A percentile compares a stretch with the other conserved stretches of the same genome.
Evolutionary conservation across 2,113 vertebrate species (phyloP).

Genomic region (Microtus montanus): DNA sequence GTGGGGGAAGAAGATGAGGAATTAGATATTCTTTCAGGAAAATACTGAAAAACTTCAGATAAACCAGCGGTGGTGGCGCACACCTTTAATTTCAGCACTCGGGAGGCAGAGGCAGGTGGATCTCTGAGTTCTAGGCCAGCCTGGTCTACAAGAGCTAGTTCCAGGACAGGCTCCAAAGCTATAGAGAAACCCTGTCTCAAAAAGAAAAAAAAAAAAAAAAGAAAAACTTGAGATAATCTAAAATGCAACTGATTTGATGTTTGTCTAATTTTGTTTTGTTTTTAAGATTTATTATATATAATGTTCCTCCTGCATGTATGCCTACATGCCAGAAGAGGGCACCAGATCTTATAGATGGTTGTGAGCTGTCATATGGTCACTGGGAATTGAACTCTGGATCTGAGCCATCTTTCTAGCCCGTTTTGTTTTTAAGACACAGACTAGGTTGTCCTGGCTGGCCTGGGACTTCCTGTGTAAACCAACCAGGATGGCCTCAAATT

Average conservation of each 20-base stretch:
- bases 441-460: background rate
- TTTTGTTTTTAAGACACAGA: background rate
- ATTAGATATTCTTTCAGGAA: conserved; percentile 60
- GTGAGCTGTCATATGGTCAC: background rate
- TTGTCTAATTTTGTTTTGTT: background rate
- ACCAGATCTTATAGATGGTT: background rate
- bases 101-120: too few relatives aligned
- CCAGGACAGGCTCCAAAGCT: too few relatives aligned
- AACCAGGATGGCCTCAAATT: background rate
- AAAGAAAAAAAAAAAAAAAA: too few relatives aligned
- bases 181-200: too few relatives aligned
- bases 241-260: background rate
- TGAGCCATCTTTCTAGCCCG: background rate
- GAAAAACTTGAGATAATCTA: conserved; percentile 17
- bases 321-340: background rate
- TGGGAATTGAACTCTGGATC: background rate
- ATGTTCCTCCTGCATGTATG: background rate
- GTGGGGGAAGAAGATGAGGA: background rate
- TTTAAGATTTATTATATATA: background rate
- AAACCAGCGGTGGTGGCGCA: background rate
- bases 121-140: too few relatives aligned
- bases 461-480: background rate
- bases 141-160: too few relatives aligned
- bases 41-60: background rate
- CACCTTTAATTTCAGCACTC: too few relatives aligned